Evolutionary conservation across 2,113 vertebrate species (phyloP).

Genomic region (Sclerurus mexicanus): DNA sequence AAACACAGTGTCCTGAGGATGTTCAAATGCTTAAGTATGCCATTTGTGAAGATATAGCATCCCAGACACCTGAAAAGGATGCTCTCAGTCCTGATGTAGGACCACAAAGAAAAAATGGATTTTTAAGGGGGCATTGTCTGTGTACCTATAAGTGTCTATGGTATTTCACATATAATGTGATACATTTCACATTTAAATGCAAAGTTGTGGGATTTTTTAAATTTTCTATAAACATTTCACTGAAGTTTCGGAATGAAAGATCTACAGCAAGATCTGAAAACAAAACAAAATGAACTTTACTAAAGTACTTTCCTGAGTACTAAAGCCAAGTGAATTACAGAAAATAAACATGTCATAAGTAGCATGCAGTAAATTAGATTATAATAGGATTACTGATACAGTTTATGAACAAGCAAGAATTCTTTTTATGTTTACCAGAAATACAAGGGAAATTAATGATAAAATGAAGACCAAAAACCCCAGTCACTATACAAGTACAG

Average conservation of each 20-base stretch:
- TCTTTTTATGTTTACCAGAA: conserved; percentile 16
- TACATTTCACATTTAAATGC: not conserved
- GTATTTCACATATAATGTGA: not conserved
- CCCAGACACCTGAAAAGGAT: not conserved
- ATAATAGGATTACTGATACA: conserved; percentile 16
- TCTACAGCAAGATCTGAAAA: not conserved
- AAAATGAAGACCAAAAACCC: not conserved
- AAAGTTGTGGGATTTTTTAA: not conserved
- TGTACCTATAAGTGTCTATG: not conserved
- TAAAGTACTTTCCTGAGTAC: not conserved
- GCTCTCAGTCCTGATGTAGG: not conserved
- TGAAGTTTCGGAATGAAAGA: not conserved
- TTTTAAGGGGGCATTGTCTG: not conserved
- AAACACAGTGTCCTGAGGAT: not conserved
- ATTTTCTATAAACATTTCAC: not conserved
- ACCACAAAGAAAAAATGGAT: not conserved
- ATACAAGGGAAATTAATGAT: not conserved
- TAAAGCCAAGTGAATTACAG: conserved; percentile 27
- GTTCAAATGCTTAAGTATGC: not conserved
- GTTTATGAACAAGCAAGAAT: not conserved
- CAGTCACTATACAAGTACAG: not conserved
- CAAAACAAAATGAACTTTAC: not conserved
- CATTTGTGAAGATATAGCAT: not conserved
- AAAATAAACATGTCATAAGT: conserved; percentile 39
- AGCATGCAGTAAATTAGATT: conserved; percentile 16